Evolutionary conservation across 1,140 invertebrate species (phyloP), one percentile per base, ranked within the genome.

Genomic region (Drosophila kikkawai): DNA sequence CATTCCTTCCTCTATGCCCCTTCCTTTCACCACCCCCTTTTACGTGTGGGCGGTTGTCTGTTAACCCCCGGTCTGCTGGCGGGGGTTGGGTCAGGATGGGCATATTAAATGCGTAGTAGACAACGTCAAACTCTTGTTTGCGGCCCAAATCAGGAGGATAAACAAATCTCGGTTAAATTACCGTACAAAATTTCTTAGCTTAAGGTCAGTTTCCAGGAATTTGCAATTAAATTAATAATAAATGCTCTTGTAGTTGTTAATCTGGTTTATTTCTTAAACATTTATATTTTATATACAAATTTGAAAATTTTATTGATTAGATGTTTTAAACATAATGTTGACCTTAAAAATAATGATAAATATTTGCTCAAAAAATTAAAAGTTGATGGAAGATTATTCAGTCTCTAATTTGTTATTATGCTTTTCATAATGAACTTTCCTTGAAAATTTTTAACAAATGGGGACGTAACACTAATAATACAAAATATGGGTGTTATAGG

Each of bases 21-120:
- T 56, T 56, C 19, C 4, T 15, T 55, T 55, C 50, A 3, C 34
- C 9, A 7, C 29, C 4, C 9, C 11, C 8, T 4, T 32, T 12
- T 13, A 11, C 19, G 45, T 36, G 37, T 68, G 64, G 48, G 64
- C 15, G 47, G 48, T 47, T 68, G 67, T 70, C 67, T 70, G 67
- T 68, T 55, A 67, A 45, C 22, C 59, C 45, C 13, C 13, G 8
- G n/a, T 17, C 12, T 26, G 34, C 5, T 11, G 45, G 32, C 19
- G 7, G 19, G 37, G 37, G 26, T 6, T 12, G 4, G 17, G 11
- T 7, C 50, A 36, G 26, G 39, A 37, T 66, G 63, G 63, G 75
- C 63, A 68, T 77, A 50, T 41, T 50, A 61, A 77, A 68, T 77
- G 74, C 75, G 63, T 78, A 37, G 45, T 44, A 22, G 45, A 60